Percentiles rank a stretch among this genome's conserved stretches.
Conservation (phyloP, 2,888 invertebrate genomes). For the Synanthedon andrenaeformis region DNA sequence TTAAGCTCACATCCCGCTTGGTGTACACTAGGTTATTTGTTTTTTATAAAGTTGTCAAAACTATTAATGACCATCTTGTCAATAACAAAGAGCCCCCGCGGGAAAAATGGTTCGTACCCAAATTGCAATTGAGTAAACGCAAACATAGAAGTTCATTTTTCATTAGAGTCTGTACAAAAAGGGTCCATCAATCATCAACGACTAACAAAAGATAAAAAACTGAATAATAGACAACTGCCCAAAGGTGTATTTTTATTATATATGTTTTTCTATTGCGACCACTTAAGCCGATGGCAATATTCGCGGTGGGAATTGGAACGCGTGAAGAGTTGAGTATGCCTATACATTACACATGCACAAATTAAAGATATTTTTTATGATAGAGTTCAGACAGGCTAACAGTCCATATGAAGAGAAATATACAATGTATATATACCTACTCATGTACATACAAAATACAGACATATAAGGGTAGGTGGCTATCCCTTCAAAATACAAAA, state of each 20-base stretch:
- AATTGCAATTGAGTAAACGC: conserved; percentile 43
- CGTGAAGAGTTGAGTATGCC: no score
- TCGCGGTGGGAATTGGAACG: neutral
- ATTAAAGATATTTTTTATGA: no score
- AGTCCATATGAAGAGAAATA: no score
- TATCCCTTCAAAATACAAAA: no score
- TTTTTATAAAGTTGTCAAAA: conserved; percentile 11
- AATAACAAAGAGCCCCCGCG: conserved; percentile 12
- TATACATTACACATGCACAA: no score
- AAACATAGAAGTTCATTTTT: conserved; percentile 53
- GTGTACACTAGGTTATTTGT: no score
- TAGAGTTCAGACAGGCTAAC: no score
- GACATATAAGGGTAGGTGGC: no score
- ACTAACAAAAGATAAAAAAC: conserved; percentile 42
- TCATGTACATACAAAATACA: no score
- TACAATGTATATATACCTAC: no score
- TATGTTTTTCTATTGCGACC: conserved; percentile 22
- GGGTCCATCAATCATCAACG: conserved; percentile 50
- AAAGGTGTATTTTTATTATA: conserved; percentile 41
- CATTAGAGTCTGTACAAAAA: conserved; percentile 51
- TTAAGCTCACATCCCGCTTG: no score
- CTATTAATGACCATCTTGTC: conserved; percentile 11
- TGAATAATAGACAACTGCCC: conserved; percentile 39
- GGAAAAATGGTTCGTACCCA: conserved; percentile 19
- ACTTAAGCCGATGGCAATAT: conserved; percentile 16